Percentiles rank a stretch among this genome's conserved stretches.
These are phyloP conservation scores for Formicarius rufipectus DNA, from an alignment of 2,113 vertebrate species.

Conservation along the genomic window DNA sequence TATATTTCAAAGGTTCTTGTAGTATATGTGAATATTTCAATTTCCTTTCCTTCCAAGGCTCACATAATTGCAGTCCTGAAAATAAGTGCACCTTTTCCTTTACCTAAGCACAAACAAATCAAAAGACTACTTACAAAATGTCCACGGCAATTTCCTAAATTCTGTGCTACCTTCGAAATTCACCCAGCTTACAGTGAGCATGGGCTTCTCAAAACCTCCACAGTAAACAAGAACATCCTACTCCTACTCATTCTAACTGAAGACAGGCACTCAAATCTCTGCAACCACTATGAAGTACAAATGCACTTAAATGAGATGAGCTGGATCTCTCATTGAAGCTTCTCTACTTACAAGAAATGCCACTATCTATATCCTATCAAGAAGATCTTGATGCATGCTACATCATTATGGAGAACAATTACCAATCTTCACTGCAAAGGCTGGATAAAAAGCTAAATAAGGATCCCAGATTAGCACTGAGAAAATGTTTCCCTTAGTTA, in stretches of 20 bases:
- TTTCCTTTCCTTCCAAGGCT: background rate
- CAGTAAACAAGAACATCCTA: background rate
- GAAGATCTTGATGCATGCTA: constrained; percentile 6
- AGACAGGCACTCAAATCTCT: constrained; percentile 15
- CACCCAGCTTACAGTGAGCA: background rate
- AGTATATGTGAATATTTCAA: background rate
- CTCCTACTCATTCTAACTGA: constrained; percentile 17
- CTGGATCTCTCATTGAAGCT: constrained; percentile 33
- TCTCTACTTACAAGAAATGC: constrained; percentile 5
- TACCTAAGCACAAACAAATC: background rate
- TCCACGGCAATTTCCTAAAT: background rate
- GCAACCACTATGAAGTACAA: constrained; percentile 25
- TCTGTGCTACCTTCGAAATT: background rate
- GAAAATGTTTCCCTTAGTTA: background rate
- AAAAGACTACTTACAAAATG: background rate
- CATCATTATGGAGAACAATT: constrained; percentile 47
- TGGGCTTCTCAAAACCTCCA: background rate
- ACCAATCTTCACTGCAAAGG: background rate
- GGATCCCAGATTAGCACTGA: background rate
- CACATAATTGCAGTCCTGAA: background rate
- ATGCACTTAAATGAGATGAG: constrained; percentile 42
- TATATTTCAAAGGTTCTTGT: background rate
- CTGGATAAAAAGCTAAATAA: constrained; percentile 25
- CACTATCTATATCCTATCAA: constrained; percentile 7
- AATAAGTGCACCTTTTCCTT: background rate